These are phyloP conservation scores for Acropora tenuis DNA, from an alignment of 64 coral and sea anemone genomes.

Conservation along the genomic window DNA sequence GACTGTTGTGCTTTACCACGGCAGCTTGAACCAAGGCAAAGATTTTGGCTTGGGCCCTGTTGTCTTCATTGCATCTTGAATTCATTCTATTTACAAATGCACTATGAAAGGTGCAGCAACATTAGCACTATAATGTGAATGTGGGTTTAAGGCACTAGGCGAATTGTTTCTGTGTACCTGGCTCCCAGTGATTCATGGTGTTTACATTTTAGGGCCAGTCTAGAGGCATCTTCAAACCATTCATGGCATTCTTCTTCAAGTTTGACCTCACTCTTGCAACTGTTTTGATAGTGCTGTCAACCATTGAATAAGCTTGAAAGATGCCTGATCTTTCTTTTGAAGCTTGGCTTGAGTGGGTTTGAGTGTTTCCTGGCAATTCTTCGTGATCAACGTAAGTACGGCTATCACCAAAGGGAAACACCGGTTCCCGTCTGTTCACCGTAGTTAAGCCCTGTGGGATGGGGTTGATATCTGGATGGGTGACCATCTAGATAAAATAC, in stretches of 20 bases:
- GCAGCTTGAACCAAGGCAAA: constrained; percentile 44
- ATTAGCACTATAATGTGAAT: constrained; percentile 61
- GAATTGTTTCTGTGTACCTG: constrained; percentile 44
- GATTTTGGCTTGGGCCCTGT: constrained; percentile 42
- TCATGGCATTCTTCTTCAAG: constrained; percentile 31
- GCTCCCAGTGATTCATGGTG: constrained; percentile 40
- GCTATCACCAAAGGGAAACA: too few relatives aligned
- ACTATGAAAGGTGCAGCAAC: constrained; percentile 59
- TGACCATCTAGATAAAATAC: too few relatives aligned
- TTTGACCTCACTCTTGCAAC: constrained; percentile 9
- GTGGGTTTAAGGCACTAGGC: constrained; percentile 20
- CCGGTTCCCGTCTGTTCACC: too few relatives aligned
- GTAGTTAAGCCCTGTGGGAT: too few relatives aligned
- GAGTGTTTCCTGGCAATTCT: constrained; percentile 50
- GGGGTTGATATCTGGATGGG: too few relatives aligned
- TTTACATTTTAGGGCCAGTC: not conserved
- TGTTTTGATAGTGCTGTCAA: constrained; percentile 37
- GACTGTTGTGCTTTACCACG: constrained; percentile 42
- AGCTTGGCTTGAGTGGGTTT: not conserved
- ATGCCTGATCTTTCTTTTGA: not conserved
- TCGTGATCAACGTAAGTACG: not conserved
- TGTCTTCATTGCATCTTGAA: constrained; percentile 37
- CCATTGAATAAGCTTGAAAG: constrained; percentile 47
- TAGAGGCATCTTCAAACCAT: constrained; percentile 38
- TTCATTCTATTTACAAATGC: constrained; percentile 59